These are phyloP conservation scores for Nyctibius bracteatus DNA, from an alignment of 2,113 vertebrate species.

Conservation along the genomic window DNA sequence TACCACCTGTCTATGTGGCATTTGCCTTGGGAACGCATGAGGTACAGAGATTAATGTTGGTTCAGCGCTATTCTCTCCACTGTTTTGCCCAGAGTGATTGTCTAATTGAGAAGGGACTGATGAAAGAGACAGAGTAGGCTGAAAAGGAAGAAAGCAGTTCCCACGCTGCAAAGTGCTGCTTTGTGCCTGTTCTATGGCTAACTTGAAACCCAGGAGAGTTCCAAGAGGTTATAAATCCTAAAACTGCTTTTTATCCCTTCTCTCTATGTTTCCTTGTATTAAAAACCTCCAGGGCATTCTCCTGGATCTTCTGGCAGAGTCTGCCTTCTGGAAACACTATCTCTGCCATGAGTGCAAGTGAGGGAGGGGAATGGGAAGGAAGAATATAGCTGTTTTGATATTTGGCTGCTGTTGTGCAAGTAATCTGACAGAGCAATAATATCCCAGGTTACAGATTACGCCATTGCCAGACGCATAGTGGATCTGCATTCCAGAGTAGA, in stretches of 20 bases:
- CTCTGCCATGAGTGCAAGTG: background rate
- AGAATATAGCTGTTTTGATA: background rate
- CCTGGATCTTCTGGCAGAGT: background rate
- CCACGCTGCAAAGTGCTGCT: background rate
- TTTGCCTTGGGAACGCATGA: background rate
- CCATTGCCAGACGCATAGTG: conserved; percentile 95
- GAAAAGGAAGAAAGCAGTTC: conserved; percentile 11
- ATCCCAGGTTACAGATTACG: conserved; percentile 92
- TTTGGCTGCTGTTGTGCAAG: background rate
- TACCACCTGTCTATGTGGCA: background rate
- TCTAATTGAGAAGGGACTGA: background rate
- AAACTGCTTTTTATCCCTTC: background rate
- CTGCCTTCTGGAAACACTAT: background rate
- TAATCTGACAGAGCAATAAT: background rate
- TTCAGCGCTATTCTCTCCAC: background rate
- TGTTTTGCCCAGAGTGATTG: background rate
- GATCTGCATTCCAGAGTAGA: conserved; percentile 93
- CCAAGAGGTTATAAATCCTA: conserved; percentile 6
- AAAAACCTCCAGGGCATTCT: background rate
- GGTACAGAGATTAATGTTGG: background rate
- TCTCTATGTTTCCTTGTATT: background rate
- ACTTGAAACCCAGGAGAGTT: background rate
- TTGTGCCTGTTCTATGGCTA: background rate
- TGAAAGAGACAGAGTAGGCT: background rate
- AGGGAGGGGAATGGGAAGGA: background rate